Percentiles rank a stretch among this genome's conserved stretches.
Evolutionary conservation across 2,888 invertebrate genomes (phyloP).

Genomic region (Carterocephalus palaemon): DNA sequence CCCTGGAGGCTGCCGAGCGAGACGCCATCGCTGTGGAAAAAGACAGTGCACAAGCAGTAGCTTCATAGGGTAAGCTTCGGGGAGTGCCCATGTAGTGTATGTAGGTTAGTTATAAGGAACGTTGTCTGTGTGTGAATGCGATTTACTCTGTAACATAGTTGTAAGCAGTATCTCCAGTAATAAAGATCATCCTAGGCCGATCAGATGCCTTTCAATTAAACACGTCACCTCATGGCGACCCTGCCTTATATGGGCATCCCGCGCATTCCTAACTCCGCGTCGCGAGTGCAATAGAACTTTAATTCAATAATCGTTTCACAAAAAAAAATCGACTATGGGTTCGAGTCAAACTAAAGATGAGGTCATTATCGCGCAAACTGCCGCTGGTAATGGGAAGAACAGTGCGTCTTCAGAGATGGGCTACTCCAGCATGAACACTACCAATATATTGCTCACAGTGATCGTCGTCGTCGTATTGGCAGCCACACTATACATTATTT

Average conservation of each 20-base stretch:
- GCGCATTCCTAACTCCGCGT: too few relatives aligned
- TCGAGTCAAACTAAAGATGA: constrained; percentile 3
- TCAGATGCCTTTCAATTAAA: too few relatives aligned
- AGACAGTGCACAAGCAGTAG: neutral
- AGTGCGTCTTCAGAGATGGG: constrained; percentile 3
- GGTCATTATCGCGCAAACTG: constrained; percentile 3
- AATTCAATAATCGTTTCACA: too few relatives aligned
- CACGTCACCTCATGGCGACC: too few relatives aligned
- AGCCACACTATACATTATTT: neutral
- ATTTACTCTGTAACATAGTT: too few relatives aligned
- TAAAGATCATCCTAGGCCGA: too few relatives aligned
- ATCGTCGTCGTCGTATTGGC: constrained; percentile 5
- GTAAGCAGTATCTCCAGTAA: too few relatives aligned
- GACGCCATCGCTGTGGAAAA: constrained; percentile 1
- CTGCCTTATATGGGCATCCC: too few relatives aligned
- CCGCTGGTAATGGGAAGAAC: constrained; percentile 2
- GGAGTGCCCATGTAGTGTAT: neutral
- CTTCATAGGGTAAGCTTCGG: neutral
- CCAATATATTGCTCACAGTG: constrained; percentile 7
- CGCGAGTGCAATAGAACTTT: too few relatives aligned
- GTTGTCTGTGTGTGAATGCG: too few relatives aligned
- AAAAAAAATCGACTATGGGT: too few relatives aligned
- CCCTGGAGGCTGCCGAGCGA: neutral
- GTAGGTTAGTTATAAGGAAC: too few relatives aligned
- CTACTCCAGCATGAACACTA: constrained; percentile 8